These are phyloP conservation scores for Julus scanicus DNA, from an alignment of 2,888 invertebrate species.

Conservation along the genomic window DNA sequence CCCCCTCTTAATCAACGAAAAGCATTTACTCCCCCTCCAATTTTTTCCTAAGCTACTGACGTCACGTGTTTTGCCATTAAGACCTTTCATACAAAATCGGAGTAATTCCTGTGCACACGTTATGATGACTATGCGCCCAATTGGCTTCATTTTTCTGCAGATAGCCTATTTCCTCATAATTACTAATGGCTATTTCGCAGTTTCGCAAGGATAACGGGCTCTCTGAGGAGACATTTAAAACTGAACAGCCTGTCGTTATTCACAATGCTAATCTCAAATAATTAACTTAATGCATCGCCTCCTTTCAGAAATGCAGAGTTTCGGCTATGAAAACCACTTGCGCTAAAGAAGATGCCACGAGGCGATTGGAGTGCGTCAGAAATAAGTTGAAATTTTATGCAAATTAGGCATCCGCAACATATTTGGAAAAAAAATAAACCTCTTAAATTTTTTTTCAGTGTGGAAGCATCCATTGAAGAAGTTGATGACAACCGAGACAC, in stretches of 20 bases:
- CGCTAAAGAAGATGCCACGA: slow-evolving; percentile 52
- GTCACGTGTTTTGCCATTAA: not conserved
- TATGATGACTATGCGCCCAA: not conserved
- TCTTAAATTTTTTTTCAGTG: slow-evolving; percentile 18
- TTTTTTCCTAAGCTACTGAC: not conserved
- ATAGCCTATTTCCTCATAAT: not conserved
- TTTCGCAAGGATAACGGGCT: not conserved
- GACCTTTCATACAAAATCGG: not conserved
- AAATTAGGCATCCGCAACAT: not conserved
- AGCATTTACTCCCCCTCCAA: no score
- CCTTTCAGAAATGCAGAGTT: slow-evolving; percentile 51
- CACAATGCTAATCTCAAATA: not conserved
- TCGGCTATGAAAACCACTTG: slow-evolving; percentile 43
- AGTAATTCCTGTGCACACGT: not conserved
- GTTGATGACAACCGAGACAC: slow-evolving; percentile 44
- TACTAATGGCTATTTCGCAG: not conserved
- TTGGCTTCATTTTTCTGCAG: not conserved
- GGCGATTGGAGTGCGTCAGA: slow-evolving; percentile 14
- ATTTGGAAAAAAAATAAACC: no score
- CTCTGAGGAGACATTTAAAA: not conserved
- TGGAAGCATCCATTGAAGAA: slow-evolving; percentile 48
- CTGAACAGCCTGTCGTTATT: not conserved
- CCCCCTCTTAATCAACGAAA: not conserved
- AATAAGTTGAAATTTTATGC: not conserved
- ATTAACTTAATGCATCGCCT: slow-evolving; percentile 32